Conservation (phyloP, 1,140 invertebrate genomes). For the Eubasilissa regina region DNA sequence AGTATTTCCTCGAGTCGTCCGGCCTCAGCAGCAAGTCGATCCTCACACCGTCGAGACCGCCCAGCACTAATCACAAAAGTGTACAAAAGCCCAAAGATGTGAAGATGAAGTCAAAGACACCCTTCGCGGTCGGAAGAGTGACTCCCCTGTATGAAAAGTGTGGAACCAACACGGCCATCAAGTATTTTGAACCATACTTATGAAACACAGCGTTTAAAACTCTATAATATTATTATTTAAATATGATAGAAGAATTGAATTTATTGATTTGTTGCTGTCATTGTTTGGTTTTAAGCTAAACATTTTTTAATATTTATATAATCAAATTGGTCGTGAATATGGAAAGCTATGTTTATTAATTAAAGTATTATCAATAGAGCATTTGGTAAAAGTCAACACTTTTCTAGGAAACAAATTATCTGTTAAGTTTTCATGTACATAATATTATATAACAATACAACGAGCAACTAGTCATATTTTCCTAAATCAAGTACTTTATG, state of each 20-base stretch:
- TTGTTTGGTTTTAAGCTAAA: no score
- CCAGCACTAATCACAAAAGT: constrained; percentile 82
- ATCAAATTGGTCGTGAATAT: no score
- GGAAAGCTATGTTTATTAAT: no score
- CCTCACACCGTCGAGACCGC: constrained; percentile 77
- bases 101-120: constrained; percentile 71
- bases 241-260: no score
- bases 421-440: no score
- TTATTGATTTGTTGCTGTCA: no score
- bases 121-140: constrained; percentile 38
- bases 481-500: neutral
- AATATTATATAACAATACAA: neutral
- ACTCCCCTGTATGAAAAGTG: constrained; percentile 54
- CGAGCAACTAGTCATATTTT: constrained; percentile 1
- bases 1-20: constrained; percentile 85
- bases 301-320: no score
- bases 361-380: no score
- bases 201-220: constrained; percentile 58
- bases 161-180: constrained; percentile 67
- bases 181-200: constrained; percentile 72
- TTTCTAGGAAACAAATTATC: no score
- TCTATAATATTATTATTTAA: no score
- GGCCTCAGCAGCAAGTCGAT: constrained; percentile 87
- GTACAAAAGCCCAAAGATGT: constrained; percentile 86
- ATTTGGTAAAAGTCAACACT: no score